These are phyloP conservation scores for Ctena decussata DNA, from an alignment of 2,888 invertebrate genomes.

Conservation along the genomic window DNA sequence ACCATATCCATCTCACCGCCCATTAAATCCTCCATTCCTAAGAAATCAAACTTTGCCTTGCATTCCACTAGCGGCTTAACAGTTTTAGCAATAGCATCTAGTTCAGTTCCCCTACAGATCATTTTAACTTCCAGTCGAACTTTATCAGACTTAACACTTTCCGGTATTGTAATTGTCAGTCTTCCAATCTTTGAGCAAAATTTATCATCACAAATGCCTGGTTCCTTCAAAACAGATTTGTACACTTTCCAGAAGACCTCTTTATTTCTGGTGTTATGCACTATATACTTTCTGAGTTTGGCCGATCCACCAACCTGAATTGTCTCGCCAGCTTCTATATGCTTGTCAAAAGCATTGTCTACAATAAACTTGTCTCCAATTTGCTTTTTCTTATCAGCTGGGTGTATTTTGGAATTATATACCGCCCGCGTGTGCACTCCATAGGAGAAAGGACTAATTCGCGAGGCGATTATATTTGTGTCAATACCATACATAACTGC, in stretches of 20 bases:
- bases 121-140: conserved; percentile 39
- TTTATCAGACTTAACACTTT: background rate
- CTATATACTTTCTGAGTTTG: conserved; percentile 19
- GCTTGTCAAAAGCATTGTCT: conserved; percentile 22
- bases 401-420: conserved; percentile 2
- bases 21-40: background rate
- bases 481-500: conserved; percentile 39
- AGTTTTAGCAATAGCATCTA: conserved; percentile 48
- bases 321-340: background rate
- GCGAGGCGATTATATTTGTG: conserved; percentile 17
- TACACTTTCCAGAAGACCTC: conserved; percentile 59
- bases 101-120: conserved; percentile 59
- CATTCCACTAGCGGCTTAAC: background rate
- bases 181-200: conserved; percentile 47
- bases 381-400: background rate
- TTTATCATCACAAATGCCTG: conserved; percentile 53
- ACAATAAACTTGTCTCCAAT: background rate
- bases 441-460: conserved; percentile 33
- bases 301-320: conserved; percentile 1
- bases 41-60: conserved; percentile 11
- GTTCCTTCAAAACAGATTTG: conserved; percentile 38
- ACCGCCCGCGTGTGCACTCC: conserved; percentile 2
- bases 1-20: background rate
- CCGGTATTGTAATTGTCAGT: conserved; percentile 37
- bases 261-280: conserved; percentile 39